Base-by-base conservation (phyloP, 2,113 vertebrate species). In the Aldabrachelys gigantea region DNA sequence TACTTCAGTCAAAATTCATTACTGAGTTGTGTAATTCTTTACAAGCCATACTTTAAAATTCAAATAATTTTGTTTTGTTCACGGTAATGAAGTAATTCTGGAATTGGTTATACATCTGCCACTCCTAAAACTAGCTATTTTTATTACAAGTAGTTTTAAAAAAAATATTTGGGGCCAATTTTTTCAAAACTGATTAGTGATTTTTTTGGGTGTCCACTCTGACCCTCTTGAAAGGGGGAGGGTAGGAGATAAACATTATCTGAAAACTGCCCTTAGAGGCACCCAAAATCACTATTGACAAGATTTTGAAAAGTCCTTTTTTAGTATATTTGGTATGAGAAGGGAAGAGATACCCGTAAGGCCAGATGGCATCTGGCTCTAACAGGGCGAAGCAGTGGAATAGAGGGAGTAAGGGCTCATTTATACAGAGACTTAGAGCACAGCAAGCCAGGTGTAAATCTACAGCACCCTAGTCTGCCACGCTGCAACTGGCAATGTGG, bases 1-100 rank as follows among this genome's bases (percentile, higher is more conserved):
- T 96, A 83, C 69, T 82, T 84, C 47, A 94, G 57, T 95, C 78
- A 95, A 97, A 97, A 96, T 86, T 97, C 50, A 49, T 90, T 79
- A 94, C 81, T 93, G 90, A 94, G 94, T 94, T 29, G 88, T 76
- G 17, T 52, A 83, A 89, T 93, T 82, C 69, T 86, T 93, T 81
- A 69, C 17, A 84, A 87, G 29, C 4, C 21, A 89, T 96, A 95
- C 97, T 93, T 95, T 76, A 96, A 95, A 97, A 53, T 85, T 93
- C 57, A 96, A 89, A 35, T 80, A 85, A 59, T 87, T 88, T 88
- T 35, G 0, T 82, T 50, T 47, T 69, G 80, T 91, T 95, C 88
- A 35, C 8, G n/a, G 72, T 16, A 84, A 84, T 88, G 81, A 93
- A 93, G 17, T 89, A 93, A 90, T 96, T 91, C 25, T 89, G 72